Conservation (phyloP, 2,113 vertebrate species). For the Stictonetta naevosa region DNA sequence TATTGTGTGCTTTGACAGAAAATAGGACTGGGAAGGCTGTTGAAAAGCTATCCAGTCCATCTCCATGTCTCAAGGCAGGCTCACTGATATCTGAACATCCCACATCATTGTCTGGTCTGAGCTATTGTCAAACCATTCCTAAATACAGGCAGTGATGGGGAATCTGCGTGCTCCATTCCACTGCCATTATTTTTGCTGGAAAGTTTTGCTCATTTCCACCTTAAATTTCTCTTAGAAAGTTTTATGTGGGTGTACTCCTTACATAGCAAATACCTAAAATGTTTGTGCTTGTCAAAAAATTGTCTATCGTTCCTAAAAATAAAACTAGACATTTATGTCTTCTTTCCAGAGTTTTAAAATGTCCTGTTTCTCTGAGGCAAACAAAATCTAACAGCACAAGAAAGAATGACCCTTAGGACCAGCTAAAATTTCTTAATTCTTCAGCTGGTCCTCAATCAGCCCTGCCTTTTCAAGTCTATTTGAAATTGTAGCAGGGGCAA, state of each 20-base stretch:
- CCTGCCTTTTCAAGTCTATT: background rate
- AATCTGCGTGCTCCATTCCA: background rate
- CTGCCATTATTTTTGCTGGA: background rate
- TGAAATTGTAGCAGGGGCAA: background rate
- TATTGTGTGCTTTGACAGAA: background rate
- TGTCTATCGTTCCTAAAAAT: background rate
- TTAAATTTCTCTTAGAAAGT: conserved; percentile 1
- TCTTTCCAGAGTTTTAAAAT: background rate
- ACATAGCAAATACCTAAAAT: background rate
- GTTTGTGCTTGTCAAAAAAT: background rate
- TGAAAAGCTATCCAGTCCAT: background rate
- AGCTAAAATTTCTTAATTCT: background rate
- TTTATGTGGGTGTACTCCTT: background rate
- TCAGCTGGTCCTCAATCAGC: background rate
- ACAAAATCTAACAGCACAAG: background rate
- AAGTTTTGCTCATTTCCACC: conserved; percentile 14
- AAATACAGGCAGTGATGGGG: background rate
- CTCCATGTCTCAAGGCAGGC: background rate
- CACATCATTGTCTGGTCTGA: background rate
- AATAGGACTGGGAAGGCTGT: background rate
- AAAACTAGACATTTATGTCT: background rate
- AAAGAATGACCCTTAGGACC: background rate
- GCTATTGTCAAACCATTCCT: background rate
- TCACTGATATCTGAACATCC: background rate
- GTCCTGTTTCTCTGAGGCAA: background rate